Evolutionary conservation across 2,797 vertebrate genomes (phyloP).

Genomic region (Acanthurus leucopareius): DNA sequence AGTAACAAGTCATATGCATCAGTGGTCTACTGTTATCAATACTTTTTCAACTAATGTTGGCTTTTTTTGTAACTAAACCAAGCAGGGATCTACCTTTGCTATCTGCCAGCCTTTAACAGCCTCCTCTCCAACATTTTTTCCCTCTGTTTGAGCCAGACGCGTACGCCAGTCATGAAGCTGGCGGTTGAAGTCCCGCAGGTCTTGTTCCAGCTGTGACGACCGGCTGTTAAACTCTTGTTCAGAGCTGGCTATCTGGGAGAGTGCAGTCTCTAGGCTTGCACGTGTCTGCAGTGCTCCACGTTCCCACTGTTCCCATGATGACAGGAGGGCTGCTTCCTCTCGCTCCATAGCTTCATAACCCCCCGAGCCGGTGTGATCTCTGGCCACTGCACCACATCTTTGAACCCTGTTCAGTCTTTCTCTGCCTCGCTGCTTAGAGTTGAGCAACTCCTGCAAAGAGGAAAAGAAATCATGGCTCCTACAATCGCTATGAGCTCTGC

Average conservation of each 20-base stretch:
- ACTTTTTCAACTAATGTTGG: neutral
- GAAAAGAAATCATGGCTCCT: constrained; percentile 4
- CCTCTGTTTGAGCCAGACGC: constrained; percentile 84
- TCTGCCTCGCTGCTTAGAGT: constrained; percentile 91
- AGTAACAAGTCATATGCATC: neutral
- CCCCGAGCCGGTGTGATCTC: constrained; percentile 88
- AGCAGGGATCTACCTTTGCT: constrained; percentile 86
- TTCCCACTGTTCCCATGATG: constrained; percentile 95
- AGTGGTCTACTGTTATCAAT: neutral
- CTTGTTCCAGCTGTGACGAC: constrained; percentile 88
- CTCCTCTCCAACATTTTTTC: constrained; percentile 88
- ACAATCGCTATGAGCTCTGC: neutral
- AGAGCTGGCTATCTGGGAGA: constrained; percentile 91
- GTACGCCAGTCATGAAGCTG: constrained; percentile 86
- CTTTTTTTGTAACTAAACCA: neutral
- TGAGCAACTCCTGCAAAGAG: constrained; percentile 91
- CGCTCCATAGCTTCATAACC: constrained; percentile 91
- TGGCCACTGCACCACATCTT: constrained; percentile 86
- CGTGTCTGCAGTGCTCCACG: constrained; percentile 86
- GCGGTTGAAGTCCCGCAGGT: constrained; percentile 82
- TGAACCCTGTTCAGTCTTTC: constrained; percentile 91
- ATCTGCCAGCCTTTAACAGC: constrained; percentile 91
- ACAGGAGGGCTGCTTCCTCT: constrained; percentile 90
- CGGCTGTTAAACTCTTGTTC: constrained; percentile 91
- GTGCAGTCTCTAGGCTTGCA: constrained; percentile 86